Base-by-base conservation (phyloP, 1,140 invertebrate genomes). In the Solen grandis region DNA sequence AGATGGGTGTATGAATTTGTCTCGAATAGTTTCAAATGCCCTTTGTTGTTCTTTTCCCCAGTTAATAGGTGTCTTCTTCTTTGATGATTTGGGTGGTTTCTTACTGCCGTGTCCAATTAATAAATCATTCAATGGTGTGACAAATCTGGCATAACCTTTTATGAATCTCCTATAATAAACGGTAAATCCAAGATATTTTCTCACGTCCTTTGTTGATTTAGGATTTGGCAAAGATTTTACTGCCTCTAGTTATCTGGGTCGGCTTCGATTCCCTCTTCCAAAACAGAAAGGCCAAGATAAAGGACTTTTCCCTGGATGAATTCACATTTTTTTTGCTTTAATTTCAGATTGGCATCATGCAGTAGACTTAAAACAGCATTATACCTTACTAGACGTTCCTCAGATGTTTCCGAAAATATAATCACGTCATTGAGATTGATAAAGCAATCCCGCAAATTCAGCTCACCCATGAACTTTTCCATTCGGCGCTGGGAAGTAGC, bases 141-240 rank as follows among this genome's bases (percentile, higher is more conserved):
- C 85, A 36, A 88, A 86, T 13, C 73, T 75, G 0, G 86, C 59
- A 74, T 81, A 90, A n/a, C n/a, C n/a, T n/a, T n/a, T n/a, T n/a
- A n/a, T n/a, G n/a, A n/a, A n/a, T n/a, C n/a, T n/a, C n/a, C 89
- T 52, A 72, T 91, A 90, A 73, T 92, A 93, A 52, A 88, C 89
- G 35, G 89, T 74, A 22, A 94, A 82, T 1, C 94, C 93, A 0
- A 94, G 36, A 81, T 94, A 93, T n/a, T n/a, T n/a, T n/a, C n/a
- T n/a, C n/a, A n/a, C n/a, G n/a, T n/a, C n/a, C n/a, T n/a, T n/a
- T n/a, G n/a, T n/a, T n/a, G n/a, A n/a, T n/a, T n/a, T n/a, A n/a
- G n/a, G n/a, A n/a, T n/a, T n/a, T n/a, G 27, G 85, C 27, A 54
- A 91, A 77, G 0, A 92, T 54, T 29, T 89, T 72, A 33, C 83